Conservation (phyloP, 2,888 invertebrate genomes). For the Parasteatoda lunata region DNA sequence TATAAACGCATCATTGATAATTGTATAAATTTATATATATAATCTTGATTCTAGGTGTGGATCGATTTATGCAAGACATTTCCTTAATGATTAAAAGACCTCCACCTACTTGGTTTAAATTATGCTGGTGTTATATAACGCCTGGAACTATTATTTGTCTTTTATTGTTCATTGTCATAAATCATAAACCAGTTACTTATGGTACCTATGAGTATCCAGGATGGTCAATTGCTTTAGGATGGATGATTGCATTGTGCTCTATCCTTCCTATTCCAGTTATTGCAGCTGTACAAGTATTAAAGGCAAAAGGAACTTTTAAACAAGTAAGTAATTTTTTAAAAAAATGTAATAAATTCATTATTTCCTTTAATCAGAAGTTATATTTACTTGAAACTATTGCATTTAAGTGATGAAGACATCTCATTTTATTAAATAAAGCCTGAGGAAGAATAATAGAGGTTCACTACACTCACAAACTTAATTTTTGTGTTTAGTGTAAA, state of each 20-base stretch:
- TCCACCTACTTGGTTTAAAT: conserved; percentile 65
- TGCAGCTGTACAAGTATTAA: conserved; percentile 71
- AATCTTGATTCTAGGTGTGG: conserved; percentile 72
- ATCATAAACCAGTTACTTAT: conserved; percentile 74
- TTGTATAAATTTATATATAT: background rate
- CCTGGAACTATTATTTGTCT: conserved; percentile 60
- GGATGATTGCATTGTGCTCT: conserved; percentile 74
- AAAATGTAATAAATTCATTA: background rate
- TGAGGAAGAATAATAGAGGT: too few species aligned
- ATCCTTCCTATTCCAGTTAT: conserved; percentile 72
- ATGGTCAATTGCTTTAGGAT: conserved; percentile 73
- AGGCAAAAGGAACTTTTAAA: conserved; percentile 60
- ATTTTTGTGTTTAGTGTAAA: too few species aligned
- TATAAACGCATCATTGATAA: background rate
- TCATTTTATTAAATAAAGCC: too few species aligned
- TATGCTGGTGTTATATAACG: conserved; percentile 69
- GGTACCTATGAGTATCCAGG: conserved; percentile 73
- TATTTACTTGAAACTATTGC: too few species aligned
- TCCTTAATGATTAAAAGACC: conserved; percentile 68
- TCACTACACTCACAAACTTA: too few species aligned
- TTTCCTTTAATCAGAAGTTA: too few species aligned
- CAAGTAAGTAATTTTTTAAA: conserved; percentile 37
- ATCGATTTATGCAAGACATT: conserved; percentile 71
- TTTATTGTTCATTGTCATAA: conserved; percentile 59
- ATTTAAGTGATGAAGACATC: too few species aligned